Evolutionary conservation across 1,140 invertebrate species (phyloP), one percentile per base, ranked within the genome.

Genomic region (Chymomyza costata): DNA sequence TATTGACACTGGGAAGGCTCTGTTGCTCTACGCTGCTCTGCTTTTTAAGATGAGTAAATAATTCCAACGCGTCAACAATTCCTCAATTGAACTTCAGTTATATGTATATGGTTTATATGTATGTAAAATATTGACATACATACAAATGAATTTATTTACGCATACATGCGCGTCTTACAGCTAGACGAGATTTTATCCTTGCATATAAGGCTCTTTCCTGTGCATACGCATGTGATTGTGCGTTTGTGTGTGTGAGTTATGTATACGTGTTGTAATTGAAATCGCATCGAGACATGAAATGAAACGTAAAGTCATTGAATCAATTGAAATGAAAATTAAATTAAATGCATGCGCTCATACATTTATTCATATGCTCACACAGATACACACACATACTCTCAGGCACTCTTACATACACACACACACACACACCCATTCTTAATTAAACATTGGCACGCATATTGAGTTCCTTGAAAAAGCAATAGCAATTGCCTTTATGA

Each of bases 281-380:
- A 80, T 80, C 73, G 67, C 74, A 80, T 73, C 53, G 67, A 73
- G 64, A 80, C 74, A 67, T 80, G 67, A 80, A 80, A 80, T 80
- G 73, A 80, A 80, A 80, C 73, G 73, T 80, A 73, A 80, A 80
- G 74, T 80, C 73, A 80, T 80, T 64, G 73, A 80, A 80, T 80
- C 73, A 80, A 80, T 80, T 73, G 67, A 80, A 80, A 80, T 80
- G 73, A 80, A 80, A 80, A 80, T 80, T 80, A 80, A 80, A 80
- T 80, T 80, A 80, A 80, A 80, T 80, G 73, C 74, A 68, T 65
- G 47, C 73, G 49, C 64, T 68, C 67, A 78, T 78, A 78, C 73
- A 78, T 76, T 70, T 71, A 78, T 76, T 76, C 71, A 76, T 76
- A 71, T 76, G 28, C 44, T 30, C 41, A 44, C 13, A 14, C 40